Conservation (phyloP, 2,888 invertebrate species). For the Platypus cylindrus region DNA sequence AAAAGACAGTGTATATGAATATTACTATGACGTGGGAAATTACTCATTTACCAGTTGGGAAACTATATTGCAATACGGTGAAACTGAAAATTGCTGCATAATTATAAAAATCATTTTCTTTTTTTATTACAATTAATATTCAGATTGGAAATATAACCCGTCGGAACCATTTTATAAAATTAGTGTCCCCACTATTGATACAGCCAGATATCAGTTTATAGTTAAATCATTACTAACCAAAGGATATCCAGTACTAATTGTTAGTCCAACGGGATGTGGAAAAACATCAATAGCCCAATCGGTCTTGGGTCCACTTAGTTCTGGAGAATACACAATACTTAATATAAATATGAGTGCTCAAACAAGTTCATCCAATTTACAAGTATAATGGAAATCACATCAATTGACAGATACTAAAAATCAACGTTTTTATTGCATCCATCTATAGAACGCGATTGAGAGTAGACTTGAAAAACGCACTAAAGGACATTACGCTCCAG, state of each 20-base stretch:
- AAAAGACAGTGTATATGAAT: conserved; percentile 80
- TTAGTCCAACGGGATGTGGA: conserved; percentile 79
- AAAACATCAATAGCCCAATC: conserved; percentile 70
- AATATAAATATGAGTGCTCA: conserved; percentile 81
- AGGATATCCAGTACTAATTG: conserved; percentile 60
- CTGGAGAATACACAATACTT: conserved; percentile 47
- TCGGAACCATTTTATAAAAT: conserved; percentile 73
- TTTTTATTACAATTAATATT: conserved; percentile 1
- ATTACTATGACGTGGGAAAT: conserved; percentile 67
- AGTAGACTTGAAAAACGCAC: conserved; percentile 78
- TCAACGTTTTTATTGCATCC: too few relatives aligned
- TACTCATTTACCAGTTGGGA: conserved; percentile 68
- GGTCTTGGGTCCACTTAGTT: conserved; percentile 48
- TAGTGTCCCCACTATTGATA: conserved; percentile 78
- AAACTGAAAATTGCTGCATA: too few relatives aligned
- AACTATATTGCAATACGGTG: conserved; percentile 51
- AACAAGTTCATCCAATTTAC: conserved; percentile 72
- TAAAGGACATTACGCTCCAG: conserved; percentile 69
- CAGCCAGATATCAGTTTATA: conserved; percentile 68
- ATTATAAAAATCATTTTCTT: not conserved
- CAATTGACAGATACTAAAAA: too few relatives aligned
- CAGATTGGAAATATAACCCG: conserved; percentile 56
- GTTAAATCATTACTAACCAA: conserved; percentile 50
- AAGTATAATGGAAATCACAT: conserved; percentile 34
- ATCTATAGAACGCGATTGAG: conserved; percentile 47